Conservation (phyloP, 1,140 invertebrate species). For the Drosophila cardini region DNA sequence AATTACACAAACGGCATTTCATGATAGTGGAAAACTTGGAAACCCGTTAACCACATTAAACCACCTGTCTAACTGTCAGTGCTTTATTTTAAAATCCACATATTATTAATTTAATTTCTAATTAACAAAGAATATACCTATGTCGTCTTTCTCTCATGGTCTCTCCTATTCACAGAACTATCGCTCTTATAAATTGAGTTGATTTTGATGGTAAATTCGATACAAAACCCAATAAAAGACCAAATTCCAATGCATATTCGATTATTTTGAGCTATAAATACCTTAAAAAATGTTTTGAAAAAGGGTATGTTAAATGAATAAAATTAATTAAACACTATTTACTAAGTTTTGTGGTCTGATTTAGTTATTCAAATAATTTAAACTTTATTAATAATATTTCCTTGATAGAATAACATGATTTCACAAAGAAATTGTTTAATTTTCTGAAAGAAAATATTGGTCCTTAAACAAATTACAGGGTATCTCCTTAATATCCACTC, state of each 20-base stretch:
- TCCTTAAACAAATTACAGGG: too few relatives aligned
- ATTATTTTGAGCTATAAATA: not conserved
- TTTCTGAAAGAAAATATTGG: too few relatives aligned
- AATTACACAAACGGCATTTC: slow-evolving; percentile 62
- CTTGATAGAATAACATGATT: too few relatives aligned
- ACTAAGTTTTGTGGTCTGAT: too few relatives aligned
- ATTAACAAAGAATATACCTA: not conserved
- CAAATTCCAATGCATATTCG: not conserved
- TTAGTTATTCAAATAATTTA: too few relatives aligned
- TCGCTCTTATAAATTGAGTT: not conserved
- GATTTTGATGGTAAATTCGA: not conserved
- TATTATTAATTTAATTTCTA: slow-evolving; percentile 12
- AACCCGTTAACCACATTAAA: not conserved
- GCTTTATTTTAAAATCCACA: slow-evolving; percentile 6
- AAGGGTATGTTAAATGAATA: not conserved
- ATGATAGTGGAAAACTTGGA: slow-evolving; percentile 19
- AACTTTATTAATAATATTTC: too few relatives aligned
- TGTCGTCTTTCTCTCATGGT: not conserved
- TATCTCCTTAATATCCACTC: too few relatives aligned
- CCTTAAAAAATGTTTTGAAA: not conserved
- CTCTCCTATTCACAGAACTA: not conserved
- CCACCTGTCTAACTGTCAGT: slow-evolving; percentile 11
- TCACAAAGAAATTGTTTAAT: too few relatives aligned
- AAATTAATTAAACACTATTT: too few relatives aligned
- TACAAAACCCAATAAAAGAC: not conserved